These are phyloP conservation scores for Parnassius mnemosyne DNA, from an alignment of 2,888 invertebrate species.

Conservation along the genomic window DNA sequence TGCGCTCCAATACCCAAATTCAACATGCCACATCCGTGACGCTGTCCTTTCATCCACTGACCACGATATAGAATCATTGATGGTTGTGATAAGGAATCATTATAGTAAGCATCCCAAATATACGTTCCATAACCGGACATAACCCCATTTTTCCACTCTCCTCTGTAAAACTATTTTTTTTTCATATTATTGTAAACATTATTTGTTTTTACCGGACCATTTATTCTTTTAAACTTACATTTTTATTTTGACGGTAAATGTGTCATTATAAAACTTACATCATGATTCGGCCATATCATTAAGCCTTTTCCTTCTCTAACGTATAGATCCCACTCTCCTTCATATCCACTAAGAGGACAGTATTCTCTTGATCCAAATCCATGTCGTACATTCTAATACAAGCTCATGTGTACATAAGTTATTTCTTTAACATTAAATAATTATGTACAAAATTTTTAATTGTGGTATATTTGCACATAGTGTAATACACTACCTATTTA, in stretches of 20 bases:
- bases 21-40: conserved; percentile 72
- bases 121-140: conserved; percentile 82
- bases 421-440: neutral
- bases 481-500: no score
- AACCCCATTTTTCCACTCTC: conserved; percentile 79
- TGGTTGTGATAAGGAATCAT: conserved; percentile 76
- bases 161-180: conserved; percentile 73
- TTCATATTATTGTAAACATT: no score
- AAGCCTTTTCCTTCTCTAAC: conserved; percentile 78
- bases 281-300: conserved; percentile 82
- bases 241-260: no score
- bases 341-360: conserved; percentile 65
- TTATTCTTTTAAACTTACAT: no score
- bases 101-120: conserved; percentile 77
- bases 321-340: conserved; percentile 77
- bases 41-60: conserved; percentile 76
- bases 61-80: conserved; percentile 77
- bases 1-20: conserved; percentile 78
- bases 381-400: conserved; percentile 60
- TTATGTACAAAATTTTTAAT: no score
- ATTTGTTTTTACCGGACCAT: no score
- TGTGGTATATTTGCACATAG: no score
- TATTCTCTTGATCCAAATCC: conserved; percentile 70
- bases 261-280: conserved; percentile 56
- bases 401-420: neutral